Evolutionary conservation across 2,797 vertebrate genomes (phyloP), one percentile per base, ranked within the genome.

Genomic region (Rhincodon typus): DNA sequence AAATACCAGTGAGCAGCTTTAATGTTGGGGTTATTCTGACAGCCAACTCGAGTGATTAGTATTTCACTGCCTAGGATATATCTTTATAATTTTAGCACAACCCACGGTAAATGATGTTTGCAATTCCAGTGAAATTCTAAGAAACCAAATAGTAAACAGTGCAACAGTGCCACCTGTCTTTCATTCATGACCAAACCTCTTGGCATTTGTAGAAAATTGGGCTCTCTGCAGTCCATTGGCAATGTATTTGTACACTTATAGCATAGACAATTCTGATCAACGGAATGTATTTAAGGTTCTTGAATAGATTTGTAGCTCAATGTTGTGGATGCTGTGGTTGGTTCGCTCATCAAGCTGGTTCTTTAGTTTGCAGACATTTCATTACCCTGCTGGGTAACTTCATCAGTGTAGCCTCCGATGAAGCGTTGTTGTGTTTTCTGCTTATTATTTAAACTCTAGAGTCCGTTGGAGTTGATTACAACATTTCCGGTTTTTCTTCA

Each of bases 81-180:
- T 66, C 38, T 67, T 67, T 13, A 69, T 42, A 42, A 67, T 69
- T n/a, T 69, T 69, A 69, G 30, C 88, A 46, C 38, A 84, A 84
- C 38, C 82, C 38, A 84, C 57, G n/a, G 57, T 87, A 27, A 62
- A 30, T 27, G 30, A 30, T 62, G 15, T 66, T 91, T 21, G 15
- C n/a, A 42, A n/a, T n/a, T 69, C 38, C 30, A 42, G 66, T 91
- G 88, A 62, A 84, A 30, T 57, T 57, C 13, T 34, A 90, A 90
- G 17, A 3, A n/a, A n/a, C 34, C n/a, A 67, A 93, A 93, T 93
- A 93, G 69, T 67, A 84, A 84, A 62, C 15, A 93, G 90, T n/a
- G 38, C 62, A 93, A 93, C 62, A 93, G 62, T 93, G 90, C 90
- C 90, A 93, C 66, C 90, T 93, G 38, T 67, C n/a, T 8, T 42